Evolutionary conservation across 2,797 vertebrate genomes (phyloP), one percentile per base, ranked within the genome.

Genomic region (Chaunax sp.): DNA sequence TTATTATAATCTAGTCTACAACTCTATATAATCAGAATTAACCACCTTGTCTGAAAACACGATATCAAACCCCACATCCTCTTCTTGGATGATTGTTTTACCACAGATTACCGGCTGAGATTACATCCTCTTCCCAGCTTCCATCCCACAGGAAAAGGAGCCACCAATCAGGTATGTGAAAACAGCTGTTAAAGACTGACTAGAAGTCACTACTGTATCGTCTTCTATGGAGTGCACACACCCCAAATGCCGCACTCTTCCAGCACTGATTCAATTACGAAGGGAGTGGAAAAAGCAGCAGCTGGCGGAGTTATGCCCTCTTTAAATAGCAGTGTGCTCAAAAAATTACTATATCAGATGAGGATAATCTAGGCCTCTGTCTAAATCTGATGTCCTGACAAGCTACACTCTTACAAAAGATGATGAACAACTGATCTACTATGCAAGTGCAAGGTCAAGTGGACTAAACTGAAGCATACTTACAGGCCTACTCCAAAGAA

Each of bases 301-400:
- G 88, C 89, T 90, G 89, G 84, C 77, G 62, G 44, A 69, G 82
- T 84, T 84, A 50, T 87, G 77, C 81, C 82, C 82, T 90, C 89
- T 89, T 93, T 89, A 92, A 91, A 93, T 89, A 92, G 83, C 76
- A 84, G 76, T 69, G 72, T 50, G 69, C 82, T 85, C 79, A 81
- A 79, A 73, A 87, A 81, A 69, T 37, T 4, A 7, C 54, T 58
- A 64, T 83, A 60, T 65, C 57, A 22, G 58, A 43, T 50, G 53
- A 71, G 65, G 46, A 62, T 78, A 88, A 56, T 20, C 60, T n/a
- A 50, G 55, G 45, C 19, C 53, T 65, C 15, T 19, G 20, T 46
- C 23, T 25, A 70, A 73, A 75, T 60, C 59, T 64, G 35, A 35
- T 47, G 25, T 18, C 14, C n/a, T 45, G 25, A 64, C 18, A 40